Evolutionary conservation across 2,888 invertebrate genomes (phyloP), one percentile per base, ranked within the genome.

Genomic region (Plebejus anna): DNA sequence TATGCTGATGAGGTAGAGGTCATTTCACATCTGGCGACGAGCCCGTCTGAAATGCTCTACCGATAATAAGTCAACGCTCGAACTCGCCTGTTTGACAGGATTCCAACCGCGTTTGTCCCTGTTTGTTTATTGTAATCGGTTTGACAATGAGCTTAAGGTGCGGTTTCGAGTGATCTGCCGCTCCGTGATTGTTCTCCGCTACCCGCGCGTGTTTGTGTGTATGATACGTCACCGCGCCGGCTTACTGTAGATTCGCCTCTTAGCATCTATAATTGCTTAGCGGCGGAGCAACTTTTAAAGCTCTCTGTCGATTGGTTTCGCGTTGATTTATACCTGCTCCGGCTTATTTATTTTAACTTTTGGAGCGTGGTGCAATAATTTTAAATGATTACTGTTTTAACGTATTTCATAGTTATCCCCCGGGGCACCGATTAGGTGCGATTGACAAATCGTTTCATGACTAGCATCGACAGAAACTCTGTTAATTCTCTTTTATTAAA

Each of bases 51-150:
- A 94, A 92, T 91, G 91, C 90, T 90, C 90, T 92, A 92, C 92
- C 92, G 90, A 89, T 90, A 92, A 92, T 94, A 94, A 94, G 94
- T 93, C 93, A 93, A 93, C 92, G 93, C 92, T 93, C 91, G 92
- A 92, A 91, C 89, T 91, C 91, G 93, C 93, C 92, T 90, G 94
- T 93, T 93, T 92, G 93, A 94, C 94, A 93, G 93, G 94, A 94
- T 94, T 94, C 94, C 94, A 94, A 92, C 92, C 92, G 92, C 93
- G 92, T 91, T 92, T 92, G 91, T 90, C 91, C 91, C 92, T 93
- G 94, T 94, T 93, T 94, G 93, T 92, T 94, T 93, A 94, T 93
- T 92, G 92, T 94, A 94, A 93, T 93, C 93, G 93, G 93, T 93
- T 93, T 93, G 91, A 93, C 93, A 93, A 94, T 93, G 92, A 90